Conservation (phyloP, 2,113 vertebrate species). For the Arenaria interpres region DNA sequence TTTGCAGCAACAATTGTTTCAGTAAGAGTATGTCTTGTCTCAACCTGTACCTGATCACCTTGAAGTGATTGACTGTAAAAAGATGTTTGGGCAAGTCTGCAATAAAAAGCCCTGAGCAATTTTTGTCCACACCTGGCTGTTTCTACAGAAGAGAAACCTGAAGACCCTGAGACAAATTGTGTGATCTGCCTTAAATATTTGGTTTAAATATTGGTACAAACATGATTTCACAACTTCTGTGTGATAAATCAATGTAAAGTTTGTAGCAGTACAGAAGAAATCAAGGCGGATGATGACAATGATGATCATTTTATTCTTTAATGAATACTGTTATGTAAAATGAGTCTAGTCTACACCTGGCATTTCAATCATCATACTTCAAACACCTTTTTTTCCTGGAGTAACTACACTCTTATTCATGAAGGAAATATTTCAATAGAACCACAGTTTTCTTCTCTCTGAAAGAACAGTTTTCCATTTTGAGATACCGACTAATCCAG, state of each 20-base stretch:
- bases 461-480: not conserved
- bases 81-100: not conserved
- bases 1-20: not conserved
- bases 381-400: not conserved
- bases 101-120: not conserved
- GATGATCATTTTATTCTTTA: not conserved
- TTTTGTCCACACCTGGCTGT: not conserved
- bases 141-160: not conserved
- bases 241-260: not conserved
- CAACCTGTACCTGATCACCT: not conserved
- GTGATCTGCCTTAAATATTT: not conserved
- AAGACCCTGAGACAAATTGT: not conserved
- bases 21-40: not conserved
- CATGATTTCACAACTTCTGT: not conserved
- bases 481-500: not conserved
- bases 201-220: not conserved
- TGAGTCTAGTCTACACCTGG: not conserved
- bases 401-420: not conserved
- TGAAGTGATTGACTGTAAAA: not conserved
- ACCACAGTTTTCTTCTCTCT: not conserved
- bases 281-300: not conserved
- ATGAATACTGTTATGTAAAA: not conserved
- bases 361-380: constrained; percentile 16
- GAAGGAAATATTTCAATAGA: not conserved
- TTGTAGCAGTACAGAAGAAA: not conserved